These are phyloP conservation scores for Diadumene lineata DNA, from an alignment of 92 coral and sea anemone genomes.

Conservation along the genomic window DNA sequence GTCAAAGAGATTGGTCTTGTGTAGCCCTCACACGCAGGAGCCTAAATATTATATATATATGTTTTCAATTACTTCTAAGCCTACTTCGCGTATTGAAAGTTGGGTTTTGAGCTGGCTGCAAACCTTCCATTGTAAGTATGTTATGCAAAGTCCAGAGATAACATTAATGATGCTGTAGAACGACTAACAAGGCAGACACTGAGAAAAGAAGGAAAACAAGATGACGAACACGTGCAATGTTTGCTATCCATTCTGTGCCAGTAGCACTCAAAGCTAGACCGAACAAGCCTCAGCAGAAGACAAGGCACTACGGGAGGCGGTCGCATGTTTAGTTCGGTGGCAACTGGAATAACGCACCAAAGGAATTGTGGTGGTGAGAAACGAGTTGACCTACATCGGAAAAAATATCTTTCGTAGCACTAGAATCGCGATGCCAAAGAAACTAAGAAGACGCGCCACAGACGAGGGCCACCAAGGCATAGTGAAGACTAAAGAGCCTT, in stretches of 20 bases:
- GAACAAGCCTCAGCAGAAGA: constrained; percentile 57
- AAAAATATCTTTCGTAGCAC: constrained; percentile 38
- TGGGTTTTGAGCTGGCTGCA: constrained; percentile 43
- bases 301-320: constrained; percentile 35
- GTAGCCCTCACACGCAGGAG: no score
- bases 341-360: constrained; percentile 52
- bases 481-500: constrained; percentile 38
- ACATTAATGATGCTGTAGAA: constrained; percentile 45
- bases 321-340: constrained; percentile 45
- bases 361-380: constrained; percentile 27
- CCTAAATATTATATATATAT: no score
- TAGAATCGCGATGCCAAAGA: constrained; percentile 17
- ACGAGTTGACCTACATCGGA: constrained; percentile 45
- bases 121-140: constrained; percentile 38
- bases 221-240: constrained; percentile 45
- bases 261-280: constrained; percentile 44
- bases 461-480: constrained; percentile 50
- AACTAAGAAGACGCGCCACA: constrained; percentile 3
- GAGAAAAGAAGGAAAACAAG: neutral
- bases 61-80: constrained; percentile 20
- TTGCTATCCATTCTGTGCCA: constrained; percentile 51
- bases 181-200: constrained; percentile 24
- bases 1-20: no score
- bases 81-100: constrained; percentile 41
- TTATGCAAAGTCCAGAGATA: constrained; percentile 41